A percentile compares a stretch with the other conserved stretches of the same genome.
phyloP scores from a whole-genome alignment of 2,797 vertebrate genomes.

The Sparus aurata region DNA sequence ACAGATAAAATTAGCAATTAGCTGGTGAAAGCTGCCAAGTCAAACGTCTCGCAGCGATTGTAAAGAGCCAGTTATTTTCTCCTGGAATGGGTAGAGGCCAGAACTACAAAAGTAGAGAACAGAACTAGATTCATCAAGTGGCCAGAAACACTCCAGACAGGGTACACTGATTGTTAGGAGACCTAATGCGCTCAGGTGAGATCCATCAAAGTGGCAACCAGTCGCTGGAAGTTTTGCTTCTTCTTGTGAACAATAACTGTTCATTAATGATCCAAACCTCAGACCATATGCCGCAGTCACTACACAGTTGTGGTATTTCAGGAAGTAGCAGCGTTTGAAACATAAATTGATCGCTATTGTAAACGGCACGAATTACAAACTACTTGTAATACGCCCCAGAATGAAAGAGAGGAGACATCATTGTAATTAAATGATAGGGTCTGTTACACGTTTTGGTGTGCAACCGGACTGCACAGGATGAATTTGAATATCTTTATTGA shows the following conservation, averaged over 20 bases:
- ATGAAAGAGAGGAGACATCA: too few species aligned
- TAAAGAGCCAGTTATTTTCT: not conserved
- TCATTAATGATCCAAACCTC: too few species aligned
- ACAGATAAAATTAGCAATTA: not conserved
- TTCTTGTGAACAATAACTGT: not conserved
- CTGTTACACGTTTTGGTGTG: too few species aligned
- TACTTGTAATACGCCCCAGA: too few species aligned
- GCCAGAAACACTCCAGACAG: slow-evolving; percentile 6
- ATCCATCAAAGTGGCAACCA: slow-evolving; percentile 18
- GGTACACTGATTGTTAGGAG: slow-evolving; percentile 12
- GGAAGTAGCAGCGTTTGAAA: not conserved
- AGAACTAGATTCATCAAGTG: slow-evolving; percentile 11
- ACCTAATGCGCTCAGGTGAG: slow-evolving; percentile 19
- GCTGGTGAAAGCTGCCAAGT: slow-evolving; percentile 8
- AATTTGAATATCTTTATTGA: too few species aligned
- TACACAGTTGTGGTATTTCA: not conserved
- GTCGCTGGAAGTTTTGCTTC: not conserved
- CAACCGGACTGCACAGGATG: too few species aligned
- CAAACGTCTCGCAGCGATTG: not conserved
- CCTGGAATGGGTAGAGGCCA: not conserved
- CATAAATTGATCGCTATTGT: not conserved
- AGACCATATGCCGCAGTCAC: too few species aligned
- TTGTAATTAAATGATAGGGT: too few species aligned
- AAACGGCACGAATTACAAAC: not conserved
- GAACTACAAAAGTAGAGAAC: not conserved